phyloP scores from a whole-genome alignment of 2,888 invertebrate species.

The Argyresthia albistria region DNA sequence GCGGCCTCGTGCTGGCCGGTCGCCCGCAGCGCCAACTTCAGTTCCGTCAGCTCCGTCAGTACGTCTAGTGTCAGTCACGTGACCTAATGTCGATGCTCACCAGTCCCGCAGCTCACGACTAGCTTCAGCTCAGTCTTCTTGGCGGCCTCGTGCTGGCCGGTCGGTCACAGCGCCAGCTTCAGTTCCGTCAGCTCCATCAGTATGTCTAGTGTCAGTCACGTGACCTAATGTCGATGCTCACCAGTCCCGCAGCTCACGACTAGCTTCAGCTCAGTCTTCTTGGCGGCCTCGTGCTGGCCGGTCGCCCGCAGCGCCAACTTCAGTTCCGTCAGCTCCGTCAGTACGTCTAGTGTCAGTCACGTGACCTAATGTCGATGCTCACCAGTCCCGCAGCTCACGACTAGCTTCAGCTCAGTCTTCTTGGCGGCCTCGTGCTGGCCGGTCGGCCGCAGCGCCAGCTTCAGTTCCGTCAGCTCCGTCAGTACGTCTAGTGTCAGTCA shows the following conservation, averaged over 20 bases:
- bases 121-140: constrained; percentile 69
- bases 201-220: constrained; percentile 96
- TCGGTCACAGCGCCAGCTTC: constrained; percentile 83
- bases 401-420: constrained; percentile 68
- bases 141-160: constrained; percentile 75
- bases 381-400: constrained; percentile 66
- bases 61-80: constrained; percentile 97
- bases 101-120: constrained; percentile 63
- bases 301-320: constrained; percentile 84
- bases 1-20: constrained; percentile 76
- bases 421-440: constrained; percentile 75
- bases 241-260: constrained; percentile 66
- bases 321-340: constrained; percentile 94
- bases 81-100: no score
- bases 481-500: constrained; percentile 95
- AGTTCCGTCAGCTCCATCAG: constrained; percentile 95
- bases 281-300: constrained; percentile 75
- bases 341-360: constrained; percentile 93
- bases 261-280: constrained; percentile 68
- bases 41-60: constrained; percentile 93
- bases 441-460: constrained; percentile 82
- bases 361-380: no score
- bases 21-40: constrained; percentile 85
- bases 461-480: constrained; percentile 93
- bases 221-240: no score